Evolutionary conservation across 2,888 invertebrate genomes (phyloP), one percentile per base, ranked within the genome.

Genomic region (Pollenia amentaria): DNA sequence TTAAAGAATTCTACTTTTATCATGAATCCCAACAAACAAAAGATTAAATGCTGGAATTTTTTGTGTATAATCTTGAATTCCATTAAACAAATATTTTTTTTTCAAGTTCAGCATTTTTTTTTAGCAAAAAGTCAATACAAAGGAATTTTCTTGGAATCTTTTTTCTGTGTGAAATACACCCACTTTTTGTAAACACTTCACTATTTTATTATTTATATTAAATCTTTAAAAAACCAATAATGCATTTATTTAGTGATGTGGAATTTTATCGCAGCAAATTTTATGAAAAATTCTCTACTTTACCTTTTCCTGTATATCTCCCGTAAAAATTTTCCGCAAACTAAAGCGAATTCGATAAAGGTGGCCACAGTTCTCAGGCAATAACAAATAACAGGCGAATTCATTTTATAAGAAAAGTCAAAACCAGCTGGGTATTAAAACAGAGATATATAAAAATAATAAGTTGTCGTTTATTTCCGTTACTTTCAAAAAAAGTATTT

Each of bases 81-180:
- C 83, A 57, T 42, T n/a, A 84, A 57, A 83, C 70, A 64, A 70
- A 77, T 53, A 40, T 57, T 65, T 67, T 70, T 38, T 65, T 76
- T 67, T 84, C 73, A 84, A 84, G 78, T 84, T 72, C 84, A 84
- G 67, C 51, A 18, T 29, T 60, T 81, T 69, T 51, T 62, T 44
- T 67, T 48, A 73, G 55, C 65, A 51, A 72, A 78, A 84, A 78
- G 73, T 78, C 70, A 82, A 84, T 84, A 78, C 57, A 72, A 38
- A 72, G 46, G 21, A 70, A 83, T 64, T 64, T 55, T 40, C n/a
- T 40, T 77, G 7, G 11, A 2, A 62, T 70, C 14, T 46, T n/a
- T 51, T 53, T 46, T 57, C 12, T 55, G 48, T 7, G 1, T 42
- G 11, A 18, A 48, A 72, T 60, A 78, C 84, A 73, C 78, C 84